Percentiles rank a stretch among this genome's conserved stretches.
Evolutionary conservation across 2,113 vertebrate genomes (phyloP).

Genomic region (Aldabrachelys gigantea): DNA sequence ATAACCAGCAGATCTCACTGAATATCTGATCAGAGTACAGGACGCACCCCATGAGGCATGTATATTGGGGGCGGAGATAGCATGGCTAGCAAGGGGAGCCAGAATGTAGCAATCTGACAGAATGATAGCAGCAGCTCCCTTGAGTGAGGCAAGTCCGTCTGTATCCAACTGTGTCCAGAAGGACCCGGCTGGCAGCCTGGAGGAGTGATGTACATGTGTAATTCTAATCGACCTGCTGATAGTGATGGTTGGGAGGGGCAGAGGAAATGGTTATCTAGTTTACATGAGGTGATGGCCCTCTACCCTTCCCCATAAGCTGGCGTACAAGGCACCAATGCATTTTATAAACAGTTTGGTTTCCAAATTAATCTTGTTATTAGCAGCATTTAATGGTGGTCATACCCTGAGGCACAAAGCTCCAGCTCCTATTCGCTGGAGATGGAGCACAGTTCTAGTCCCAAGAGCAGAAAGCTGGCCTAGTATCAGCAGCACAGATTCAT

Average conservation of each 20-base stretch:
- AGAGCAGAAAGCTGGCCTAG: not conserved
- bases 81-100: fast-evolving
- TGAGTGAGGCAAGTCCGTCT: not conserved
- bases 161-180: too few species aligned
- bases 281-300: not conserved
- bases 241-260: not conserved
- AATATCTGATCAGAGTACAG: fast-evolving
- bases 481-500: not conserved
- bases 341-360: not conserved
- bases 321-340: too few species aligned
- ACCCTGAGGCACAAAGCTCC: not conserved
- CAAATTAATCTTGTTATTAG: not conserved
- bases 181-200: fast-evolving
- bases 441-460: not conserved
- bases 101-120: not conserved
- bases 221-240: not conserved
- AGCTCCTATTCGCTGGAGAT: not conserved
- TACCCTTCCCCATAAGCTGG: not conserved
- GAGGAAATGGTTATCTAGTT: not conserved
- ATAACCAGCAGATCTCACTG: not conserved
- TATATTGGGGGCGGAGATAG: fast-evolving
- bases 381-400: fast-evolving
- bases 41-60: fast-evolving
- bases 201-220: too few species aligned
- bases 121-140: not conserved